phyloP scores from a whole-genome alignment of 2,113 vertebrate species.

The Nycticryphes semicollaris region DNA sequence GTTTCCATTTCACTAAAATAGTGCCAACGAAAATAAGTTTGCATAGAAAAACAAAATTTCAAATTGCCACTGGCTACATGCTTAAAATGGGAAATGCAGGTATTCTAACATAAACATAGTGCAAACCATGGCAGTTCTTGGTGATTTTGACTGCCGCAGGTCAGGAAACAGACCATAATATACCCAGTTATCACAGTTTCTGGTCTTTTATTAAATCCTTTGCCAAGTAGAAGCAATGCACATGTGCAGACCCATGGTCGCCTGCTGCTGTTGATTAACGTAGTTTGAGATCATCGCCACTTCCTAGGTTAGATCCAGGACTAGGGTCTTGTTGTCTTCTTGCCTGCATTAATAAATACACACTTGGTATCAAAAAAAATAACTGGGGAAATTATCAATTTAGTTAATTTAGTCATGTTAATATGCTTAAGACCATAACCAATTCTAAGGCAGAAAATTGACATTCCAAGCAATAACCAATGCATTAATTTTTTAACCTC shows the following conservation, averaged over 20 bases:
- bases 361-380: neutral
- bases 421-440: neutral
- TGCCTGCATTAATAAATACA: constrained; percentile 78
- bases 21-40: constrained; percentile 82
- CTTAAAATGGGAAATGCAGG: constrained; percentile 80
- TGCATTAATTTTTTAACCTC: neutral
- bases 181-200: constrained; percentile 84
- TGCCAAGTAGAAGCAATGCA: constrained; percentile 73
- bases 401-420: neutral
- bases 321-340: constrained; percentile 98
- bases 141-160: constrained; percentile 70
- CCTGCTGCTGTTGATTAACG: constrained; percentile 75
- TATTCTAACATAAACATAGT: constrained; percentile 86
- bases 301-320: constrained; percentile 92
- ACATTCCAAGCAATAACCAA: neutral
- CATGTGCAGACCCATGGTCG: neutral
- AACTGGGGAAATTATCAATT: neutral
- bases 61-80: constrained; percentile 85
- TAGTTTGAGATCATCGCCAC: constrained; percentile 93
- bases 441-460: neutral
- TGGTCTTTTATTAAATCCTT: constrained; percentile 79
- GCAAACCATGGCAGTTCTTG: constrained; percentile 85
- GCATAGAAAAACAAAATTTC: constrained; percentile 79
- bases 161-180: constrained; percentile 72
- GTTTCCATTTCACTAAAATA: constrained; percentile 78